Evolutionary conservation across 2,888 invertebrate genomes (phyloP).

Genomic region (Napeogenes inachia): DNA sequence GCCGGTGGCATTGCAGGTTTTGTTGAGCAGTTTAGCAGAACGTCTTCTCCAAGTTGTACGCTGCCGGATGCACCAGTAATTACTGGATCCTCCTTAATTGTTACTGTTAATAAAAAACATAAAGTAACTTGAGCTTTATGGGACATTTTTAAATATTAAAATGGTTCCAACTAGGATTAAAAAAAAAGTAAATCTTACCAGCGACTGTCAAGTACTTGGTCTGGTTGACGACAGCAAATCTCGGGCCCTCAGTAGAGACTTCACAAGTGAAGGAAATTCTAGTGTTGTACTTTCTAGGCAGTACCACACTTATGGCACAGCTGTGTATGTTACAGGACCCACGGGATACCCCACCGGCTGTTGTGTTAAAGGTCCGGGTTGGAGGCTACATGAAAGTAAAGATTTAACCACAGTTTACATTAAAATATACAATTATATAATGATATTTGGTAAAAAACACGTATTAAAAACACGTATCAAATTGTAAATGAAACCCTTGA

Average conservation of each 20-base stretch:
- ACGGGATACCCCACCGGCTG: constrained; percentile 48
- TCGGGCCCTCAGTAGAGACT: constrained; percentile 65
- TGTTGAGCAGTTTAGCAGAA: constrained; percentile 62
- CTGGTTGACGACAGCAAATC: constrained; percentile 68
- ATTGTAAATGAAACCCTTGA: too few relatives aligned
- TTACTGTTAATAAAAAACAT: constrained; percentile 44
- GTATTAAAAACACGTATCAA: too few relatives aligned
- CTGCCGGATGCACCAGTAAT: constrained; percentile 54
- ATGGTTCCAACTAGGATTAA: too few relatives aligned
- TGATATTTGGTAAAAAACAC: constrained; percentile 10
- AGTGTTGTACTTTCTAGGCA: constrained; percentile 57
- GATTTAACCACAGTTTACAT: background rate
- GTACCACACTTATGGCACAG: constrained; percentile 57
- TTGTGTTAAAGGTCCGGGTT: constrained; percentile 63
- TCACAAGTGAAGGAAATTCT: constrained; percentile 65
- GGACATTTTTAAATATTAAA: too few relatives aligned
- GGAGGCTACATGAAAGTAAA: constrained; percentile 46
- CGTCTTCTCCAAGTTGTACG: constrained; percentile 62
- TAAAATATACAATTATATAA: background rate
- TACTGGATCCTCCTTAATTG: constrained; percentile 57
- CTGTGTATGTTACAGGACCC: constrained; percentile 56
- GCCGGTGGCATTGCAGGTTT: constrained; percentile 64
- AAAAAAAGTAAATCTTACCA: constrained; percentile 42
- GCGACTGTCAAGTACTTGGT: constrained; percentile 67
- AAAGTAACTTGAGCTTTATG: background rate